These are phyloP conservation scores for Calliphora vicina DNA, from an alignment of 1,140 invertebrate genomes.

Conservation along the genomic window DNA sequence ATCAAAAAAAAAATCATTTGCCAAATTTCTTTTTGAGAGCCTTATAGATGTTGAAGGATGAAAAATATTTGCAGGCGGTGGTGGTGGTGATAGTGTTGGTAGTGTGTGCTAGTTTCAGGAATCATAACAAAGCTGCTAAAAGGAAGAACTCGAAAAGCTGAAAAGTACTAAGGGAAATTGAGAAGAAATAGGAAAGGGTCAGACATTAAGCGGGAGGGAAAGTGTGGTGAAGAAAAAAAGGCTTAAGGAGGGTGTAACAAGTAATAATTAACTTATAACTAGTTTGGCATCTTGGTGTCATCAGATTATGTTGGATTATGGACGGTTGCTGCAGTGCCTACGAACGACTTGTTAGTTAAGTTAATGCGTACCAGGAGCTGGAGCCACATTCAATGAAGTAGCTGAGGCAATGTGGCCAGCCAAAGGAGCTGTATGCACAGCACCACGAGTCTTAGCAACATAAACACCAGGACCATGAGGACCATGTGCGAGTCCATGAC, in stretches of 20 bases:
- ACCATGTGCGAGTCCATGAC: constrained; percentile 38
- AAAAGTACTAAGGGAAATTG: background rate
- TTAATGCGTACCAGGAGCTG: constrained; percentile 64
- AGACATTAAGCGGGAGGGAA: background rate
- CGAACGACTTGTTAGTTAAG: background rate
- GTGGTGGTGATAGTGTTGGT: background rate
- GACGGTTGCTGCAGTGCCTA: constrained; percentile 39
- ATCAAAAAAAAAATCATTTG: background rate
- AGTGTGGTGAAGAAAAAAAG: background rate
- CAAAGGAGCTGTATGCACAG: constrained; percentile 65
- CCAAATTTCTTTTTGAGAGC: background rate
- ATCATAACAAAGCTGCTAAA: background rate
- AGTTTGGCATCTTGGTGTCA: background rate
- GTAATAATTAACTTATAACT: background rate
- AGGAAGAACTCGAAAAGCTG: background rate
- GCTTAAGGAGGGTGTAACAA: background rate
- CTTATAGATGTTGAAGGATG: background rate
- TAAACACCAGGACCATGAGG: constrained; percentile 61
- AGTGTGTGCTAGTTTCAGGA: background rate
- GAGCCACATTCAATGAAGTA: constrained; percentile 64
- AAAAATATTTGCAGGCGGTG: background rate
- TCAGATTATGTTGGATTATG: constrained; percentile 13
- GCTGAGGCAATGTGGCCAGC: constrained; percentile 63
- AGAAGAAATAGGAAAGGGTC: background rate
- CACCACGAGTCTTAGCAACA: constrained; percentile 66